Percentiles rank a stretch among this genome's conserved stretches.
Evolutionary conservation across 2,113 vertebrate genomes (phyloP).

Genomic region (Crotalus tigris): DNA sequence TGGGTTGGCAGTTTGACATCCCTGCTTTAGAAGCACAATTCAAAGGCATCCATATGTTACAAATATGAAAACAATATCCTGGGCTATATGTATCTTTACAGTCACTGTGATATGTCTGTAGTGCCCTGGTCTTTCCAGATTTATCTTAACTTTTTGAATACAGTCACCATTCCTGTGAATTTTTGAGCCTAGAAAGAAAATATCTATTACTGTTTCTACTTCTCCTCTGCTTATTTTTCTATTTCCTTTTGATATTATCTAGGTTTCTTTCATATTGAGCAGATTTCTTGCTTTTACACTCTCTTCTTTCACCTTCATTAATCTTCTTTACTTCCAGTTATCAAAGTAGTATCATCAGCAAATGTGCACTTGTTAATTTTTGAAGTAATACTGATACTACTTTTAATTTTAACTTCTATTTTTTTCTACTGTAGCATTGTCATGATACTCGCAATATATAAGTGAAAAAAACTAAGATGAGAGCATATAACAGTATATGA

Average conservation of each 20-base stretch:
- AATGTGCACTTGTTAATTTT: neutral
- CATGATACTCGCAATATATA: neutral
- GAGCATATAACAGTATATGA: neutral
- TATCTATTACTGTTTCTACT: neutral
- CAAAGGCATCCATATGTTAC: neutral
- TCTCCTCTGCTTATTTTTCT: neutral
- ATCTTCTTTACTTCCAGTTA: neutral
- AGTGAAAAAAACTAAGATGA: neutral
- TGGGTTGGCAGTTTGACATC: too few relatives aligned
- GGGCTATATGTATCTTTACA: neutral
- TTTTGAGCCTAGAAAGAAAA: neutral
- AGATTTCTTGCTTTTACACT: neutral
- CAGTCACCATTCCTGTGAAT: neutral
- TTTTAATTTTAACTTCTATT: neutral
- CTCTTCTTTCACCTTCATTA: neutral
- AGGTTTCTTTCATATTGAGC: neutral
- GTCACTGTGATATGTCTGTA: neutral
- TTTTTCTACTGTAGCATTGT: neutral
- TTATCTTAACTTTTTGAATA: neutral
- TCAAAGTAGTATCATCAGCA: neutral
- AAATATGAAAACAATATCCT: neutral
- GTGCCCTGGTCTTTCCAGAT: neutral
- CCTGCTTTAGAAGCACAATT: neutral
- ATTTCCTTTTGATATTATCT: neutral
- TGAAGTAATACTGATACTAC: too few relatives aligned